phyloP scores from a whole-genome alignment of 2,113 vertebrate genomes.

The Vidua macroura region DNA sequence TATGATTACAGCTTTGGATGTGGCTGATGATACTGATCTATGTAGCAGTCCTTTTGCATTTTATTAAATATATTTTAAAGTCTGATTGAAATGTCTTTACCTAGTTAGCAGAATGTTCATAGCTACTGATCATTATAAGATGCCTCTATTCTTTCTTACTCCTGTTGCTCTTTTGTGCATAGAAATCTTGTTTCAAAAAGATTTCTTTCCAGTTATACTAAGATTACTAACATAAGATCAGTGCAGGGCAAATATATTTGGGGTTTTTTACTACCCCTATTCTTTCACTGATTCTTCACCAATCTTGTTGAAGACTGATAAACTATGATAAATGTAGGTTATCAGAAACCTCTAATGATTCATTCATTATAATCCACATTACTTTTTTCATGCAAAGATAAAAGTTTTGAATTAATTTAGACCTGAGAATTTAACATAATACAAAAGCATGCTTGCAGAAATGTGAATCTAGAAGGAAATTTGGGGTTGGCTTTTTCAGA shows the following conservation, averaged over 20 bases:
- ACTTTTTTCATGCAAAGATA: not conserved
- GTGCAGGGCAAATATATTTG: not conserved
- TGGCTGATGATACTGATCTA: not conserved
- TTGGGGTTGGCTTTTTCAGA: not conserved
- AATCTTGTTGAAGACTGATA: conserved; percentile 1
- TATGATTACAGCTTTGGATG: not conserved
- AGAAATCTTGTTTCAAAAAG: not conserved
- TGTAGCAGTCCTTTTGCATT: not conserved
- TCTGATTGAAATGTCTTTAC: not conserved
- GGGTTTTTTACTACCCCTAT: not conserved
- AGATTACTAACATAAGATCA: not conserved
- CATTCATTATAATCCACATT: not conserved
- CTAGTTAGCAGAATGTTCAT: not conserved
- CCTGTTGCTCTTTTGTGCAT: not conserved
- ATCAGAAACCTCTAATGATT: not conserved
- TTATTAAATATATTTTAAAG: not conserved
- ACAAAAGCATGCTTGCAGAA: not conserved
- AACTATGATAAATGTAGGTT: not conserved
- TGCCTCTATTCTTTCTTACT: not conserved
- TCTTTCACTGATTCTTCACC: not conserved
- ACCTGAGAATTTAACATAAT: not conserved
- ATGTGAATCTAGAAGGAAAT: not conserved
- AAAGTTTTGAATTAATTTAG: not conserved
- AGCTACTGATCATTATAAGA: not conserved
- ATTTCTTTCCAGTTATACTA: not conserved